A percentile compares a stretch with the other conserved stretches of the same genome.
Evolutionary conservation across 2,797 vertebrate genomes (phyloP).

Genomic region (Cynopterus sphinx): DNA sequence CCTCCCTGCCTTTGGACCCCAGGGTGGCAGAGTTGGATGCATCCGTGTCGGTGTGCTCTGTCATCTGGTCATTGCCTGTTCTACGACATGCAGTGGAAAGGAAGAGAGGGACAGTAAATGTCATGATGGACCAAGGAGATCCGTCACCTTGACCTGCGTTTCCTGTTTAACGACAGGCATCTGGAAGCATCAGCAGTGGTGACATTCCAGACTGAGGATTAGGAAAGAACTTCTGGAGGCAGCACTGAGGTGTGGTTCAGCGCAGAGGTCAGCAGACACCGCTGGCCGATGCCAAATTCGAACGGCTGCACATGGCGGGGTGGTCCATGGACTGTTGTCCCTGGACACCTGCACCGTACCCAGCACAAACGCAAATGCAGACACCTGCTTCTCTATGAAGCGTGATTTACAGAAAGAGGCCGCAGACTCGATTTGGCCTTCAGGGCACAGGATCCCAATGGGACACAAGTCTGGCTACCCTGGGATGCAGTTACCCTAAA

Average conservation of each 20-base stretch:
- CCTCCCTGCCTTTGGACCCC: not conserved
- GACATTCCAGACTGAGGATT: not conserved
- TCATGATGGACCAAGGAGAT: not conserved
- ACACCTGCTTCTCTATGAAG: not conserved
- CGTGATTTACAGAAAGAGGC: not conserved
- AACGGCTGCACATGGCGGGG: not conserved
- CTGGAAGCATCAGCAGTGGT: not conserved
- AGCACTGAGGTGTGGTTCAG: not conserved
- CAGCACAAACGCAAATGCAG: not conserved
- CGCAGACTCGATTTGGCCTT: not conserved
- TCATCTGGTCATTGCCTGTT: not conserved
- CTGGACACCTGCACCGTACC: not conserved
- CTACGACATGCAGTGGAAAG: not conserved
- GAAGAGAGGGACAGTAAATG: not conserved
- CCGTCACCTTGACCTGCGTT: not conserved
- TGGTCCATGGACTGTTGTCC: too few species aligned
- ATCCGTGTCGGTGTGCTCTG: not conserved
- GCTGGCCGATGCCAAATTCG: not conserved
- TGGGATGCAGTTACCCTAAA: not conserved
- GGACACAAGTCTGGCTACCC: not conserved
- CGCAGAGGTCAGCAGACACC: not conserved
- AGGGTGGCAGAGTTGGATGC: not conserved
- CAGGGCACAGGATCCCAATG: not conserved
- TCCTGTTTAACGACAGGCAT: not conserved
- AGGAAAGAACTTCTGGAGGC: not conserved